Base-by-base conservation (phyloP, 1,140 invertebrate species). In the Gryllus bimaculatus region DNA sequence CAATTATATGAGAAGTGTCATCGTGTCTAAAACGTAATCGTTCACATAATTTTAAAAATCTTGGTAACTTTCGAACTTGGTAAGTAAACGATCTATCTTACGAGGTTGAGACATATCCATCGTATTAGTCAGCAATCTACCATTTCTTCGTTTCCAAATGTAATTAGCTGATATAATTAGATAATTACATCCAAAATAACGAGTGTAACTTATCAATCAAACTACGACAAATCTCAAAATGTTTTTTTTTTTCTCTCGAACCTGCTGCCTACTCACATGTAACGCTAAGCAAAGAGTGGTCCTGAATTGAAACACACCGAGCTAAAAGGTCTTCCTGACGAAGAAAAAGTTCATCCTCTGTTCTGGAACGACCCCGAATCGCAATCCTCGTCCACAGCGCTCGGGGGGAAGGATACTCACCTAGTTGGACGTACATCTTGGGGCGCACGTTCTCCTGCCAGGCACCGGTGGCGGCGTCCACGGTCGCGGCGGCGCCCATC, bases 361-460 rank as follows among this genome's bases (percentile, higher is more conserved):
- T n/a, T n/a, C n/a, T n/a, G n/a, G n/a, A n/a, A n/a, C n/a, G n/a
- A n/a, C n/a, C n/a, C n/a, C n/a, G n/a, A n/a, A n/a, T n/a, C 0
- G 54, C 18, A 66, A 13, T 66, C 10, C 18, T 66, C 54, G 54
- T 66, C 54, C 18, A 18, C 10, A 66, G 10, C 54, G 18, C 10
- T 3, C 54, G 10, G 18, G 18, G 18, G 18, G 18, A 7, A 66
- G 10, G 54, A 66, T 77, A 91, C 93, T 92, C 85, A 95, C 93
- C 93, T 90, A 94, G 89, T 90, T 94, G 92, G 85, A 94, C 93
- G 89, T 92, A 93, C 90, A 94, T 93, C 90, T 94, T 94, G 83
- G 93, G 93, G 87, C 93, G 89, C 86, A 93, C 91, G 87, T 94
- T 94, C 86, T 94, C 93, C 90, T 95, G 93, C 93, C 93, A 94